phyloP scores from a whole-genome alignment of 2,888 invertebrate genomes.

The Gonocerus acuteangulatus region DNA sequence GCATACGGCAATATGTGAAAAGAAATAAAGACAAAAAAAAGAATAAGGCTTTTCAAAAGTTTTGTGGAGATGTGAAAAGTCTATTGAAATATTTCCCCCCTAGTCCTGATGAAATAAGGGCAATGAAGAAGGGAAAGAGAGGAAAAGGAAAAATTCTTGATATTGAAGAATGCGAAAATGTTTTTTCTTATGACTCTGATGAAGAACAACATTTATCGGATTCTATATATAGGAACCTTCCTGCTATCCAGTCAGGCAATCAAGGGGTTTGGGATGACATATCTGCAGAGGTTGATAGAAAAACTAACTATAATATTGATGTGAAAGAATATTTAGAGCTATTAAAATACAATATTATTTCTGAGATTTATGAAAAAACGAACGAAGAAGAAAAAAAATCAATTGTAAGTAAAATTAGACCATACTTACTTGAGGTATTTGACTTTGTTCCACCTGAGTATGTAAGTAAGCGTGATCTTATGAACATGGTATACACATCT shows the following conservation, averaged over 20 bases:
- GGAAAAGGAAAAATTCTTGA: too few relatives aligned
- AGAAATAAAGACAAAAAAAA: constrained; percentile 26
- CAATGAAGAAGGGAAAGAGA: too few relatives aligned
- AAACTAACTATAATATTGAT: neutral
- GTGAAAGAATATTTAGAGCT: neutral
- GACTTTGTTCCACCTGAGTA: neutral
- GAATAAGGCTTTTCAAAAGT: constrained; percentile 25
- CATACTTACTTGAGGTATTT: neutral
- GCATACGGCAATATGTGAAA: constrained; percentile 27
- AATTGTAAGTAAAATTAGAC: neutral
- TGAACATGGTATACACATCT: neutral
- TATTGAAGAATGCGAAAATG: too few relatives aligned
- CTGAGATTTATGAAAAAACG: neutral
- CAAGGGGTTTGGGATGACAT: constrained; percentile 6
- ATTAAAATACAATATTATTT: neutral
- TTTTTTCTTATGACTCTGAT: too few relatives aligned
- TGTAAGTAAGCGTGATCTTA: neutral
- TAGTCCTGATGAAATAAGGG: too few relatives aligned
- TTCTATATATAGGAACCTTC: neutral
- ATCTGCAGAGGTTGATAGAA: neutral
- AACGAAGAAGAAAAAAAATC: neutral
- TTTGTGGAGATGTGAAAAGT: constrained; percentile 27
- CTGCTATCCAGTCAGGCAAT: neutral
- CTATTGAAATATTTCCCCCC: constrained; percentile 23
- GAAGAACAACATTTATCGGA: too few relatives aligned